Evolutionary conservation across 2,113 vertebrate species (phyloP).

Genomic region (Elachura formosa): DNA sequence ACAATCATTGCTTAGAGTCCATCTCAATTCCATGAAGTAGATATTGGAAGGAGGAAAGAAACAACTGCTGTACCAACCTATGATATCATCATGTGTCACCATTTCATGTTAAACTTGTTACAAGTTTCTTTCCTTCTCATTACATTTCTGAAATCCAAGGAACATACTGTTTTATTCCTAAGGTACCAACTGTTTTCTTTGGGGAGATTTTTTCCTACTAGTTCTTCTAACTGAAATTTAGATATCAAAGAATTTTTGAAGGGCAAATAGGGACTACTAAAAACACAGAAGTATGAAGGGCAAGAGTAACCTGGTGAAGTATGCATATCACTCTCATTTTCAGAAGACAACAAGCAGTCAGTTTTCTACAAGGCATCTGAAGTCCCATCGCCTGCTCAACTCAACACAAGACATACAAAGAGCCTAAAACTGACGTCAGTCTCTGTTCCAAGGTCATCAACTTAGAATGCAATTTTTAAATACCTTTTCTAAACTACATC

Average conservation of each 20-base stretch:
- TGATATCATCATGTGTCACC: not conserved
- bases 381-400: not conserved
- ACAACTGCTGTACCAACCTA: not conserved
- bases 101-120: not conserved
- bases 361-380: not conserved
- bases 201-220: not conserved
- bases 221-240: not conserved
- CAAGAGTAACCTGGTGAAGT: not conserved
- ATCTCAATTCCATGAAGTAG: not conserved
- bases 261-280: not conserved
- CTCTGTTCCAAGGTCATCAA: not conserved
- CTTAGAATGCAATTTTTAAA: not conserved
- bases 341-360: not conserved
- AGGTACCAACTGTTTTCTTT: not conserved
- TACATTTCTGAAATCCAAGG: not conserved
- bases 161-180: not conserved
- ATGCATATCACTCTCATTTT: not conserved
- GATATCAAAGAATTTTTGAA: not conserved
- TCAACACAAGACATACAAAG: not conserved
- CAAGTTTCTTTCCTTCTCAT: not conserved
- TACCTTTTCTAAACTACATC: not conserved
- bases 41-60: not conserved
- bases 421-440: not conserved
- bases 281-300: not conserved
- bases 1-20: not conserved